Evolutionary conservation across 2,888 invertebrate genomes (phyloP).

Genomic region (Antheraea yamamai): DNA sequence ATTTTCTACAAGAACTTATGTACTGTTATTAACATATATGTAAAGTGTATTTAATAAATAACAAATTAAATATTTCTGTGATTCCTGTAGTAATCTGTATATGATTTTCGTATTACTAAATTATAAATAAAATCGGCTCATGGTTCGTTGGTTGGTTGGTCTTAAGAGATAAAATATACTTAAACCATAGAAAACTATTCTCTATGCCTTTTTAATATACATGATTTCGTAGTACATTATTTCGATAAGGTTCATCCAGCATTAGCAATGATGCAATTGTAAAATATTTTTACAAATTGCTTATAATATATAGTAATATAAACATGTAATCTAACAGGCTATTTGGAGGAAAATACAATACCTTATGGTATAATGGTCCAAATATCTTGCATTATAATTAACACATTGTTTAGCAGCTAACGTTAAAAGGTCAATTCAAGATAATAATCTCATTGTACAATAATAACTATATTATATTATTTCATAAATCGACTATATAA

Average conservation of each 20-base stretch:
- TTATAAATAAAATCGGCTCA: too few relatives aligned
- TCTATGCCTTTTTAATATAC: too few relatives aligned
- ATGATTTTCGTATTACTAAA: too few relatives aligned
- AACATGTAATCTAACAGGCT: neutral
- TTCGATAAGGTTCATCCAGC: too few relatives aligned
- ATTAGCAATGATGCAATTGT: too few relatives aligned
- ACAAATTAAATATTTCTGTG: neutral
- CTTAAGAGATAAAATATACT: too few relatives aligned
- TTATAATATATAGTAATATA: too few relatives aligned
- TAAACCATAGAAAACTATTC: too few relatives aligned
- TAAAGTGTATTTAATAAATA: conserved; percentile 11
- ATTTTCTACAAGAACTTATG: conserved; percentile 10
- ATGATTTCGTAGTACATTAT: too few relatives aligned
- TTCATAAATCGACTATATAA: neutral
- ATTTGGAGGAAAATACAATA: neutral
- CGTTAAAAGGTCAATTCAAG: conserved; percentile 23
- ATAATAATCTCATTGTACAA: conserved; percentile 25
- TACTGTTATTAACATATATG: conserved; percentile 1
- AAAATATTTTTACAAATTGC: too few relatives aligned
- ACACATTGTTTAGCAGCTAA: conserved; percentile 19
- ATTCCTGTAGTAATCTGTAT: too few relatives aligned
- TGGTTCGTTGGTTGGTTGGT: too few relatives aligned
- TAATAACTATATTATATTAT: conserved; percentile 14
- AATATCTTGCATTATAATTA: neutral
- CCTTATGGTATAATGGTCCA: neutral